phyloP scores from a whole-genome alignment of 2,113 vertebrate species.

The Seriola dumerili region DNA sequence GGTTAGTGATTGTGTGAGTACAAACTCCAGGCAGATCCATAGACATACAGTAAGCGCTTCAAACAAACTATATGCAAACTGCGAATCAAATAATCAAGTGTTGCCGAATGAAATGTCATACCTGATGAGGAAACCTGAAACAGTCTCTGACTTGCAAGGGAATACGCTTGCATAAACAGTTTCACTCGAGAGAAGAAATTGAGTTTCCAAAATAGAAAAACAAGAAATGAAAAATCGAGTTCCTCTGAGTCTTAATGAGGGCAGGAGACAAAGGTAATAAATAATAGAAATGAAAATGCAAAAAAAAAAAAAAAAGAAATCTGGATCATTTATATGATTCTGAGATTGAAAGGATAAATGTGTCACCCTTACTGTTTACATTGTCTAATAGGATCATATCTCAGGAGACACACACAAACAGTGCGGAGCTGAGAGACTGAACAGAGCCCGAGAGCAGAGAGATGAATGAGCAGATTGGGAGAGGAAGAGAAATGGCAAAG shows the following conservation, averaged over 20 bases:
- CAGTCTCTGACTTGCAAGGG: background rate
- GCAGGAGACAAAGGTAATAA: constrained; percentile 17
- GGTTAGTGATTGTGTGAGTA: background rate
- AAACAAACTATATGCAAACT: constrained; percentile 2
- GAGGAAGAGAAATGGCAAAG: constrained; percentile 41
- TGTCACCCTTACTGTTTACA: constrained; percentile 28
- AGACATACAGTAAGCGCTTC: constrained; percentile 1
- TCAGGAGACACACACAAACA: constrained; percentile 28
- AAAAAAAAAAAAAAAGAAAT: background rate
- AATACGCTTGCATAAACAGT: background rate
- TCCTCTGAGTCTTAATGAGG: constrained; percentile 15
- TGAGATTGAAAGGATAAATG: constrained; percentile 20
- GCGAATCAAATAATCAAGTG: background rate
- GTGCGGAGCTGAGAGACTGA: constrained; percentile 28
- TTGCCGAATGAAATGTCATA: constrained; percentile 5
- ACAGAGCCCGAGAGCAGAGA: constrained; percentile 36
- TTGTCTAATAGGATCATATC: constrained; percentile 38
- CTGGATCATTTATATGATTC: background rate
- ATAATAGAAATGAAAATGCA: background rate
- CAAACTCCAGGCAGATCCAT: background rate
- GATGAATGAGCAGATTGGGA: constrained; percentile 51
- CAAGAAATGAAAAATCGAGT: background rate
- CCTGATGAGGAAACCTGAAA: constrained; percentile 2
- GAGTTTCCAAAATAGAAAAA: constrained; percentile 4
- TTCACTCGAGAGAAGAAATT: background rate